Percentiles rank a stretch among this genome's conserved stretches.
Evolutionary conservation across 2,888 invertebrate genomes (phyloP).

Genomic region (Brachynemurus nebulosus): DNA sequence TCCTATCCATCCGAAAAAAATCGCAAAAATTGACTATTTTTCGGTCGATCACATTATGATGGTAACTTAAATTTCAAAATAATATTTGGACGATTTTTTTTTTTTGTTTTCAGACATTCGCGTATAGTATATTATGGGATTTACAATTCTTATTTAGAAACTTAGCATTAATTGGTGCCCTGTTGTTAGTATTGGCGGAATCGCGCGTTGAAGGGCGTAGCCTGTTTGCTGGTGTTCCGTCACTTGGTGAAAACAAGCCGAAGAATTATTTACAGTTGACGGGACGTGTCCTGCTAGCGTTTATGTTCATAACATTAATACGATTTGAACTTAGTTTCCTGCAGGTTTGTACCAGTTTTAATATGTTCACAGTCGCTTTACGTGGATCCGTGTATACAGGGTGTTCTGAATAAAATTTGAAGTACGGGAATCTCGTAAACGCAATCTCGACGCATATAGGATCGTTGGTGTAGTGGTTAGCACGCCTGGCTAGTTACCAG

Average conservation of each 20-base stretch:
- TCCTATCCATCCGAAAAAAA: too few relatives aligned
- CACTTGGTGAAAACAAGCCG: constrained; percentile 87
- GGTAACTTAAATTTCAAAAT: too few relatives aligned
- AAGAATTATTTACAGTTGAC: constrained; percentile 94
- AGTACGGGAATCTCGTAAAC: too few relatives aligned
- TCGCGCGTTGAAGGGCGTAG: constrained; percentile 85
- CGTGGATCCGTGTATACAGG: too few relatives aligned
- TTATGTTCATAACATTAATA: constrained; percentile 96
- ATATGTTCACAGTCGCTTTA: too few relatives aligned
- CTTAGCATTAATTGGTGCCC: constrained; percentile 92
- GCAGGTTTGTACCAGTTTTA: constrained; percentile 42
- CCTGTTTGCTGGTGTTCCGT: constrained; percentile 90
- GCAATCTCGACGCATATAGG: too few relatives aligned
- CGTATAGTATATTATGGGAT: constrained; percentile 97
- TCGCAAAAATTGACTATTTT: too few relatives aligned
- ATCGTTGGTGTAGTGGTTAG: too few relatives aligned
- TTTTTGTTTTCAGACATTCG: constrained; percentile 57
- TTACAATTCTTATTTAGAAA: constrained; percentile 92
- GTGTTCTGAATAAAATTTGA: too few relatives aligned
- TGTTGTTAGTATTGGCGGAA: constrained; percentile 92
- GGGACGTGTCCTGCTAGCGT: constrained; percentile 87
- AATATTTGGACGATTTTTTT: constrained; percentile 9
- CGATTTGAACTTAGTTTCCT: constrained; percentile 84
- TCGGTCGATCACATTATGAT: too few relatives aligned
- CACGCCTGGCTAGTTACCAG: too few relatives aligned